phyloP scores from a whole-genome alignment of 2,797 vertebrate genomes.

The Gymnopithys bicolor region DNA sequence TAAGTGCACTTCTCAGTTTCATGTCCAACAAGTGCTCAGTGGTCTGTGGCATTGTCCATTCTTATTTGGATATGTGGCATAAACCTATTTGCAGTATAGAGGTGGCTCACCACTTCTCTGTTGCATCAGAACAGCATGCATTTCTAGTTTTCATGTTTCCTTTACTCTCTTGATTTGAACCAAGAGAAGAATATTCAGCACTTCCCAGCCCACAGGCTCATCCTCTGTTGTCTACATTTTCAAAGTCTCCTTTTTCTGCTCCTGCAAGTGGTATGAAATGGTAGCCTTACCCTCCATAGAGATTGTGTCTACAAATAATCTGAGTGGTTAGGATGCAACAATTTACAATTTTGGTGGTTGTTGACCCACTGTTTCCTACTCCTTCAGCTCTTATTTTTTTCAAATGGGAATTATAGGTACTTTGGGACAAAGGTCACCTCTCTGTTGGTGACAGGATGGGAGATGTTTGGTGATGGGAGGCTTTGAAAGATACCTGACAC shows the following conservation, averaged over 20 bases:
- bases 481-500: background rate
- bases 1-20: slow-evolving; percentile 4
- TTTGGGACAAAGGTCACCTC: background rate
- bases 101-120: background rate
- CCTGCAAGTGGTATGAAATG: background rate
- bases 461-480: background rate
- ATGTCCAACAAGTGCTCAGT: background rate
- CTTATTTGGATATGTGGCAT: background rate
- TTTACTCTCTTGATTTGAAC: background rate
- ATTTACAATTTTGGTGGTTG: background rate
- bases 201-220: background rate
- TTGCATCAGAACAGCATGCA: background rate
- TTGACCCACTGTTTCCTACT: background rate
- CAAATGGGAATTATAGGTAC: background rate
- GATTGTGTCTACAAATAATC: background rate
- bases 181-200: background rate
- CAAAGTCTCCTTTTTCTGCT: background rate
- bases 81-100: background rate
- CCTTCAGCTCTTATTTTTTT: background rate
- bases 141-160: background rate
- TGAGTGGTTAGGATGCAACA: background rate
- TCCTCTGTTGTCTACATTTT: background rate
- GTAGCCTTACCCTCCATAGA: background rate
- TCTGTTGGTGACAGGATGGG: background rate
- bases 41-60: background rate